Base-by-base conservation (phyloP, 2,113 vertebrate species). In the Xiphophorus maculatus region DNA sequence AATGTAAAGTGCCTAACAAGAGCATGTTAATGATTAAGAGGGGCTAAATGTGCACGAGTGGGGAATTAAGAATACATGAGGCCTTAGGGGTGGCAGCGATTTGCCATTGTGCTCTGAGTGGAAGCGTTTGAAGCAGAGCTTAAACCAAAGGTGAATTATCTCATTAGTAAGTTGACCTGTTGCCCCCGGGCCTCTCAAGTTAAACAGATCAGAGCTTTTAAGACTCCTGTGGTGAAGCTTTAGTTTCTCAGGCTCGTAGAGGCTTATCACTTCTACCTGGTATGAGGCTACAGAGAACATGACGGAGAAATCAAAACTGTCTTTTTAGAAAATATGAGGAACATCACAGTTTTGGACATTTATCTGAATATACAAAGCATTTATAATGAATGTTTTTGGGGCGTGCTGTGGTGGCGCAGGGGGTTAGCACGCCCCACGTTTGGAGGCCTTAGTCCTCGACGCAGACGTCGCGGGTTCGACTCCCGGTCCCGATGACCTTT, bases 1-100 rank as follows among this genome's bases (percentile, higher is more conserved):
- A 83, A 74, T 73, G 29, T 25, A 70, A 79, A 79, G 64, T 65
- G 66, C 72, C 35, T 65, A 77, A 86, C 42, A n/a, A 74, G 71
- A 82, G 84, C 51, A 76, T 69, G 79, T 90, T 77, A 82, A 86
- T 85, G 77, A 87, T 90, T 81, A 83, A 85, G 44, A 5, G 27
- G 58, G 48, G 76, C 65, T 89, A 80, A 89, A 79, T 85, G 71
- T 75, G 2, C 72, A 58, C 37, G 77, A 71, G 51, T 27, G 64
- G 28, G 51, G 62, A 80, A 71, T 88, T 81, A 84, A 84, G 89
- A 83, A 84, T 82, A 72, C 66, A 83, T 71, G 54, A 76, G 19
- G 70, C 80, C 77, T 80, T 32, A 48, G 68, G 68, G 76, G 69
- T 48, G 54, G 44, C 62, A 30, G 19, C 3, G 0, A 69, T 83